These are phyloP conservation scores for Nyctibius grandis DNA, from an alignment of 2,797 vertebrate species.

Conservation along the genomic window DNA sequence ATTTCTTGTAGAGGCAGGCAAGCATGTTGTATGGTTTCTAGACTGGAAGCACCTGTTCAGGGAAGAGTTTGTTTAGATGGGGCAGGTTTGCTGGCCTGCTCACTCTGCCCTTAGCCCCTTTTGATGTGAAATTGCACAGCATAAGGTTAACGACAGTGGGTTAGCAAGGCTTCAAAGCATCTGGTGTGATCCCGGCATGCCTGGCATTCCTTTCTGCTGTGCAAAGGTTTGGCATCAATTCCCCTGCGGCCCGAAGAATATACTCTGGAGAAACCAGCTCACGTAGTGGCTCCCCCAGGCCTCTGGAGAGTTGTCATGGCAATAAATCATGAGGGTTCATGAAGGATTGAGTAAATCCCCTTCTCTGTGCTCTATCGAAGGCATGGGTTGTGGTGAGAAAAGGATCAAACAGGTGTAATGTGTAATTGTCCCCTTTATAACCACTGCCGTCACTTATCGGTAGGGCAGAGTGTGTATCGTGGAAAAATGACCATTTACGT, in stretches of 20 bases:
- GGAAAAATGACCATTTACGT: neutral
- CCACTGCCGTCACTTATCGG: neutral
- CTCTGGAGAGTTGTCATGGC: conserved; percentile 51
- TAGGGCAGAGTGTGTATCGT: neutral
- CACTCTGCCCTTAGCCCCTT: conserved; percentile 30
- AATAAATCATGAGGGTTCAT: conserved; percentile 33
- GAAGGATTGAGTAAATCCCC: neutral
- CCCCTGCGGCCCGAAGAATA: conserved; percentile 59
- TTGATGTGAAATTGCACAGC: conserved; percentile 73
- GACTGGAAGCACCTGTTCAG: conserved; percentile 43
- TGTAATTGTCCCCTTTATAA: neutral
- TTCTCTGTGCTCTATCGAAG: neutral
- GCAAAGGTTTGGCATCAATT: conserved; percentile 78
- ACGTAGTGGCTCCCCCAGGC: conserved; percentile 2
- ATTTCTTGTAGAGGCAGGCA: neutral
- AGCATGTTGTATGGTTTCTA: conserved; percentile 29
- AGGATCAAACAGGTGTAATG: neutral
- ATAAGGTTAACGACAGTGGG: conserved; percentile 77
- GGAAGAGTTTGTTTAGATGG: conserved; percentile 12
- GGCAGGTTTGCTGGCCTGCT: conserved; percentile 32
- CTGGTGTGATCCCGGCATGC: conserved; percentile 76
- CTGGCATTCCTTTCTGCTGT: conserved; percentile 85
- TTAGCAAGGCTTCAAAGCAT: conserved; percentile 78
- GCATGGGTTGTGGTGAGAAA: neutral
- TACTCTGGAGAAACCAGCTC: conserved; percentile 40